Percentiles rank a stretch among this genome's conserved stretches.
Evolutionary conservation across 2,797 vertebrate species (phyloP).

Genomic region (Glossophaga mutica): DNA sequence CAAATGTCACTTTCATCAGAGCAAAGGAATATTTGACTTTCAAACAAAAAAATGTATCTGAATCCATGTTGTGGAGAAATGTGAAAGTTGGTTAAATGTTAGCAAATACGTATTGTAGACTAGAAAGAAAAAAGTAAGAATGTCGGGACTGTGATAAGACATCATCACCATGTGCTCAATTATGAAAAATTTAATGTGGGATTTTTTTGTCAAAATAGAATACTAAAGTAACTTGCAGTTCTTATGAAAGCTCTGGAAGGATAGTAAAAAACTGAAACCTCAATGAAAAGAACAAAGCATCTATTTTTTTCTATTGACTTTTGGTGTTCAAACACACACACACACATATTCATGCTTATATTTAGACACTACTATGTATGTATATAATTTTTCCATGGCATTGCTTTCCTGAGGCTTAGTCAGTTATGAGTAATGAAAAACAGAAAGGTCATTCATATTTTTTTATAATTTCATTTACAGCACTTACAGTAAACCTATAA

Average conservation of each 20-base stretch:
- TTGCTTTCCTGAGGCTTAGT: neutral
- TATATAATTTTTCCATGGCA: conserved; percentile 21
- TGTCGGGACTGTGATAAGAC: neutral
- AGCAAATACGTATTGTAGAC: neutral
- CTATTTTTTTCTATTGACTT: conserved; percentile 46
- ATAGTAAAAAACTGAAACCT: conserved; percentile 73
- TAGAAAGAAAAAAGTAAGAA: conserved; percentile 29
- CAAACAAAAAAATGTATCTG: conserved; percentile 46
- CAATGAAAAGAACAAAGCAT: conserved; percentile 72
- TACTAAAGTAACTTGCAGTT: neutral
- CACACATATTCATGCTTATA: neutral
- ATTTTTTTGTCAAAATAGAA: neutral
- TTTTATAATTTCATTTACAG: conserved; percentile 43
- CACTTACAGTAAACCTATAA: conserved; percentile 50
- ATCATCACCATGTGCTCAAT: neutral
- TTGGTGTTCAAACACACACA: neutral
- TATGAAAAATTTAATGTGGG: neutral
- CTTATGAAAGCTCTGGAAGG: conserved; percentile 32
- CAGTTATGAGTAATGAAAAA: conserved; percentile 38
- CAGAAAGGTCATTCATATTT: conserved; percentile 1
- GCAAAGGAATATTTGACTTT: conserved; percentile 61
- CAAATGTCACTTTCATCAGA: conserved; percentile 59
- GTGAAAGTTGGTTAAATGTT: conserved; percentile 3
- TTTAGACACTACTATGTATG: neutral
- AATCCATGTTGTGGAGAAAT: conserved; percentile 24